A percentile compares a stretch with the other conserved stretches of the same genome.
Conservation (phyloP, 2,888 invertebrate species). For the Shargacucullia verbasci region DNA sequence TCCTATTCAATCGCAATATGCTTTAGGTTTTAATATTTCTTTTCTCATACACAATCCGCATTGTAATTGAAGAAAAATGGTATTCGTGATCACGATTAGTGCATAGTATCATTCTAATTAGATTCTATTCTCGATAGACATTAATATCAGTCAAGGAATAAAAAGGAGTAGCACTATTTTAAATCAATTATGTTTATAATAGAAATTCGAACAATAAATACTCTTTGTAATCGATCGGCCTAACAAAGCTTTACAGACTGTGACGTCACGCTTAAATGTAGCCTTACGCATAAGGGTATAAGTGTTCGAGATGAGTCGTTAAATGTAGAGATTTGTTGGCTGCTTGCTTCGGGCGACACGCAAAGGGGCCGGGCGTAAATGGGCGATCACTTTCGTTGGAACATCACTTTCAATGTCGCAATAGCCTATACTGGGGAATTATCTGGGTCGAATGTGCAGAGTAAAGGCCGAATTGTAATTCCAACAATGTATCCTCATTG, state of each 20-base stretch:
- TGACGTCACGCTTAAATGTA: constrained; percentile 43
- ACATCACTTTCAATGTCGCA: constrained; percentile 70
- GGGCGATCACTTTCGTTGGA: constrained; percentile 69
- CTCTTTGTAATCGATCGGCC: constrained; percentile 46
- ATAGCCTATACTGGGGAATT: constrained; percentile 39
- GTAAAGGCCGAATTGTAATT: constrained; percentile 57
- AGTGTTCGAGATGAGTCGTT: constrained; percentile 50
- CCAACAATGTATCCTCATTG: constrained; percentile 54
- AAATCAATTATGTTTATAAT: constrained; percentile 7
- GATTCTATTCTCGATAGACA: constrained; percentile 21
- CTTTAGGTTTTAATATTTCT: constrained; percentile 38
- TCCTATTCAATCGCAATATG: constrained; percentile 40
- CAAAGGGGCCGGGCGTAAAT: constrained; percentile 54
- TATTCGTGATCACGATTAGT: constrained; percentile 37
- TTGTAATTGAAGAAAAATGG: constrained; percentile 55
- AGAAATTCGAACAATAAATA: constrained; percentile 4
- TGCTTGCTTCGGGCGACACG: constrained; percentile 56
- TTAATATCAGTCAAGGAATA: constrained; percentile 51
- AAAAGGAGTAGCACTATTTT: too few relatives aligned
- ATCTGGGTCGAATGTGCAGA: constrained; percentile 59
- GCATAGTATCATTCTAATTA: constrained; percentile 48
- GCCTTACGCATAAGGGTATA: constrained; percentile 42
- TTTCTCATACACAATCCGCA: constrained; percentile 45
- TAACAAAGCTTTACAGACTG: constrained; percentile 36
- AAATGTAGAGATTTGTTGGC: constrained; percentile 53